phyloP scores from a whole-genome alignment of 2,888 invertebrate genomes.

The Philaethria dido region DNA sequence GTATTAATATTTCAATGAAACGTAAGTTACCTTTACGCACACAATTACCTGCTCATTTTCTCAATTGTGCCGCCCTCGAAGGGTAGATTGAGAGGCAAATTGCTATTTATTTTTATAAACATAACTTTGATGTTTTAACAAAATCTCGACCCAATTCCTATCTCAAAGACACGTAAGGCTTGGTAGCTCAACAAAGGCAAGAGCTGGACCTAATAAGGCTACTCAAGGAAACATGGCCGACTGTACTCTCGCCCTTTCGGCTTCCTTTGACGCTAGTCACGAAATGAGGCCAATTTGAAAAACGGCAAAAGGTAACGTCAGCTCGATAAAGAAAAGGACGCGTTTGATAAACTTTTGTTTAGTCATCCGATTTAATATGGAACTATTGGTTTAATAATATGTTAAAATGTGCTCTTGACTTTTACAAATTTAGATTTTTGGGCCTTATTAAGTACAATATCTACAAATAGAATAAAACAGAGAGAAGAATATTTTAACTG shows the following conservation, averaged over 20 bases:
- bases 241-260: constrained; percentile 59
- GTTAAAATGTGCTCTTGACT: not conserved
- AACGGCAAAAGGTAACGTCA: constrained; percentile 49
- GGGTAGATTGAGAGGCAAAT: constrained; percentile 22
- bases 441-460: not conserved
- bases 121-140: constrained; percentile 69
- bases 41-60: constrained; percentile 15
- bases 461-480: not conserved
- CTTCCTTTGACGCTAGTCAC: constrained; percentile 64
- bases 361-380: constrained; percentile 22
- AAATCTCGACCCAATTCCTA: constrained; percentile 74
- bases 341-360: constrained; percentile 29
- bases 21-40: constrained; percentile 16
- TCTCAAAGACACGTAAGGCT: constrained; percentile 76
- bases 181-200: constrained; percentile 69
- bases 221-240: constrained; percentile 63
- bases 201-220: constrained; percentile 76
- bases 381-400: constrained; percentile 12
- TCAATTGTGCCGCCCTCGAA: constrained; percentile 15
- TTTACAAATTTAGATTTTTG: not conserved
- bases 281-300: constrained; percentile 77
- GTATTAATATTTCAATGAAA: constrained; percentile 3
- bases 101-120: constrained; percentile 28
- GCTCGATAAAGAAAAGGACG: constrained; percentile 39
- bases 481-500: too few species aligned